Base-by-base conservation (phyloP, 2,797 vertebrate species). In the Hipposideros larvatus region DNA sequence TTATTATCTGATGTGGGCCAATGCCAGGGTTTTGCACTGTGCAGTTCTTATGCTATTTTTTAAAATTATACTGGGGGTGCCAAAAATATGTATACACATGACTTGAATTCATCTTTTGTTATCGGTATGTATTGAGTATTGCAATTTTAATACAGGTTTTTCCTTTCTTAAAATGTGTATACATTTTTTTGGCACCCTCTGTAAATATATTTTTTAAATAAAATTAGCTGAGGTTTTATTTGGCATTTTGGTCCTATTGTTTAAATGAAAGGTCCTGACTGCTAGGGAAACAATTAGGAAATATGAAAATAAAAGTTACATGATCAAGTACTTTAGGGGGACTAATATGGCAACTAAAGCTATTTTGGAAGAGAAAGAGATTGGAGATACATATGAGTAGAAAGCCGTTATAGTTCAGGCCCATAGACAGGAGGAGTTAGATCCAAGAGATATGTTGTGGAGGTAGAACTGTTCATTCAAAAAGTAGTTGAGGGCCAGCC, bases 331-430 rank as follows among this genome's bases (percentile, higher is more conserved):
- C 41, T 53, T 93, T 68, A 87, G 63, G 34, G 26, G 16, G 19
- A 87, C 31, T 82, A 85, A 63, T 43, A 75, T 71, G 61, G 37
- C 46, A 95, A 79, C 51, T 65, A 82, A 77, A 92, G 19, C 21
- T 95, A 19, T 43, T 95, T 89, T 96, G 82, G 37, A 93, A 92
- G 79, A 43, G 55, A 46, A 80, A 77, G 31, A 91, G 86, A 92
- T 22, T 85, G 4, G 31, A 85, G 48, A 4, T 70, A 7, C 14
- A 65, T 51, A 43, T 43, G 43, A 43, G 43, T 43, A 57, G 65
- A 83, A 92, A 84, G 34, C 22, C 82, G 34, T 57, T 78, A 71
- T 5, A 84, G 34, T 93, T 89, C 41, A 87, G 85, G 21, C 26
- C 66, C 77, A 5, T 82, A 90, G 37, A 94, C 16, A 90, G 37